Base-by-base conservation (phyloP, 2,888 invertebrate genomes). In the Hofmannophila pseudospretella region DNA sequence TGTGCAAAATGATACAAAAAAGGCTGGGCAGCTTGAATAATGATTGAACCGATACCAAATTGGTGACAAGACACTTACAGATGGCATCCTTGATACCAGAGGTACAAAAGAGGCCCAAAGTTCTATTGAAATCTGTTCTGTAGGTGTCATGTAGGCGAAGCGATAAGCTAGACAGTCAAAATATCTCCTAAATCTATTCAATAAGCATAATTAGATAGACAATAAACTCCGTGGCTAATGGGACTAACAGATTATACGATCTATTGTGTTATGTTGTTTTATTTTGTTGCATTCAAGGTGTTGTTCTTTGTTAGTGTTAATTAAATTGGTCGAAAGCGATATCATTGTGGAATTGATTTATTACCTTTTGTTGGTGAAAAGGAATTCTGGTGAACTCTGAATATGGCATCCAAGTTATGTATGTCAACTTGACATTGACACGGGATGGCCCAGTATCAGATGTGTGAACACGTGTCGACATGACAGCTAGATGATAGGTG, bases 131-230 rank as follows among this genome's bases (percentile, higher is more conserved):
- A 47, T 42, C 35, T 25, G 29, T 28, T 36, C 22, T 27, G 72
- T 72, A 58, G 72, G 73, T 52, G 64, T 53, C 33, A 54, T 52
- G 73, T 71, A 67, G 73, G 70, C 68, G 68, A 57, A 42, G 40
- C 39, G 44, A 49, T 23, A 23, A n/a, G n/a, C 23, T 23, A 47
- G 49, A 46, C 23, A 44, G 47, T 46, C 47, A 49, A 50, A 57
- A 55, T 54, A 60, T 53, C 55, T 51, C 46, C 56, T 47, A 58
- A 62, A 55, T 49, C 41, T 49, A 42, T 54, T 47, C 49, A 49
- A 54, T 58, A 63, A 48, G 51, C 61, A 60, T 59, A 61, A 64
- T 62, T 52, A 51, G 52, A 43, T 54, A 66, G 58, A 64, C 63
- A 61, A 63, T 61, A 61, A 68, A 63, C 64, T 58, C 58, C 45